Percentiles rank a stretch among this genome's conserved stretches.
phyloP scores from a whole-genome alignment of 2,888 invertebrate genomes.

The Diloba caeruleocephala region DNA sequence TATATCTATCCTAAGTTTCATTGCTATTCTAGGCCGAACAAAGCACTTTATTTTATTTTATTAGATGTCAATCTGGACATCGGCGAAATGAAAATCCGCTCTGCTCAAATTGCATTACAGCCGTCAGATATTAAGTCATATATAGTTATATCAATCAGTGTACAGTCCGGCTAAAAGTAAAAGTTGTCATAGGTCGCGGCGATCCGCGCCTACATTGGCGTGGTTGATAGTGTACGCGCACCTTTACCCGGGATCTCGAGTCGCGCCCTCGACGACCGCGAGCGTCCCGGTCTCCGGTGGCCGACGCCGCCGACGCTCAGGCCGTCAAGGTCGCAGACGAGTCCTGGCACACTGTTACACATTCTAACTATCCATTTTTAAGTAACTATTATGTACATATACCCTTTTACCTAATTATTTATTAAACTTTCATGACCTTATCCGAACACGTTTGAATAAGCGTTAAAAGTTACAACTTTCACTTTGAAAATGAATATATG shows the following conservation, averaged over 20 bases:
- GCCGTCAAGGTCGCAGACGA: slow-evolving; percentile 72
- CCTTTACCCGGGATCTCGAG: slow-evolving; percentile 58
- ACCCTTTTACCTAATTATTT: slow-evolving; percentile 29
- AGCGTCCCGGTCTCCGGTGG: slow-evolving; percentile 67
- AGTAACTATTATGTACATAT: slow-evolving; percentile 28
- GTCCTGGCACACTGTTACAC: slow-evolving; percentile 63
- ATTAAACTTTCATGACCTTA: slow-evolving; percentile 27
- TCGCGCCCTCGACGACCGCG: slow-evolving; percentile 60
- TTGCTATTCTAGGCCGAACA: too few species aligned
- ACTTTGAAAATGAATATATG: slow-evolving; percentile 32
- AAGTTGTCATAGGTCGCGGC: slow-evolving; percentile 53
- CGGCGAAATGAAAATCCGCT: slow-evolving; percentile 5
- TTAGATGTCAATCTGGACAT: not conserved
- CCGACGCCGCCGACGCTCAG: slow-evolving; percentile 62
- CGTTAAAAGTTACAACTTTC: slow-evolving; percentile 36
- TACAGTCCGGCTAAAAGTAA: slow-evolving; percentile 20
- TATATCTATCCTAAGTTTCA: too few species aligned
- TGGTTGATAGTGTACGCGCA: slow-evolving; percentile 55
- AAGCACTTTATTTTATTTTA: not conserved
- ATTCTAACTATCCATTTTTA: slow-evolving; percentile 44
- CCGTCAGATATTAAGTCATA: slow-evolving; percentile 31
- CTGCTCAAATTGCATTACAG: slow-evolving; percentile 9
- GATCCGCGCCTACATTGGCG: slow-evolving; percentile 48
- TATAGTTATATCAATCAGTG: slow-evolving; percentile 14
- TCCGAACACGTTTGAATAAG: slow-evolving; percentile 31